phyloP scores from a whole-genome alignment of 2,888 invertebrate species.

The Caenorhabditis imperialis region DNA sequence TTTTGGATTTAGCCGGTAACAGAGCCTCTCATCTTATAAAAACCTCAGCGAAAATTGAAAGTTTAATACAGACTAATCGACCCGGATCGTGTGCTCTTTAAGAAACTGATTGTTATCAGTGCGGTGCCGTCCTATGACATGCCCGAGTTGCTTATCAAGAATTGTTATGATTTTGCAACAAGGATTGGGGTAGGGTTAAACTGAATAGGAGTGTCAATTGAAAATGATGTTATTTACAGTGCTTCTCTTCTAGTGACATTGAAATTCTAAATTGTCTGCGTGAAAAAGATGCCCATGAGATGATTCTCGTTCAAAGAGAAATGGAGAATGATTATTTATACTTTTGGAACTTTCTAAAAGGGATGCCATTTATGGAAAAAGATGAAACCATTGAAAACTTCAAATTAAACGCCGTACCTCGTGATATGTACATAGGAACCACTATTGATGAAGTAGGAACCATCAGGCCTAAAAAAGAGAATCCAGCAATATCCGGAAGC shows the following conservation, averaged over 20 bases:
- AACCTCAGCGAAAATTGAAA: neutral
- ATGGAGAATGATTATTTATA: conserved; percentile 6
- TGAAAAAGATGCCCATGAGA: neutral
- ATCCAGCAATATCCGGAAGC: neutral
- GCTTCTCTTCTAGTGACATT: neutral
- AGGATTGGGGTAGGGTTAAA: conserved; percentile 7
- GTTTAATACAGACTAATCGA: conserved; percentile 30
- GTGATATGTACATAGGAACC: conserved; percentile 33
- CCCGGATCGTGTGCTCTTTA: conserved; percentile 24
- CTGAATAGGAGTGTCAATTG: too few species aligned
- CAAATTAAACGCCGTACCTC: conserved; percentile 4
- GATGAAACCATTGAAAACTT: conserved; percentile 2
- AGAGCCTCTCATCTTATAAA: neutral
- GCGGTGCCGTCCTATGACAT: conserved; percentile 13
- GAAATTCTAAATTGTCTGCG: conserved; percentile 11
- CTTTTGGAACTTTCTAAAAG: conserved; percentile 5
- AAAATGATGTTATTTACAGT: conserved; percentile 21
- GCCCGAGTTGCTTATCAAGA: conserved; percentile 23
- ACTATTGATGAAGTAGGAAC: conserved; percentile 20
- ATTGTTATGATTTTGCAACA: conserved; percentile 10
- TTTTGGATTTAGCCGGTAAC: conserved; percentile 33
- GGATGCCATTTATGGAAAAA: conserved; percentile 1
- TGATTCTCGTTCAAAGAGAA: neutral
- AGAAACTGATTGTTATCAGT: conserved; percentile 33
- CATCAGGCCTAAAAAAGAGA: conserved; percentile 17